phyloP scores from a whole-genome alignment of 2,113 vertebrate species.

The Parus major region DNA sequence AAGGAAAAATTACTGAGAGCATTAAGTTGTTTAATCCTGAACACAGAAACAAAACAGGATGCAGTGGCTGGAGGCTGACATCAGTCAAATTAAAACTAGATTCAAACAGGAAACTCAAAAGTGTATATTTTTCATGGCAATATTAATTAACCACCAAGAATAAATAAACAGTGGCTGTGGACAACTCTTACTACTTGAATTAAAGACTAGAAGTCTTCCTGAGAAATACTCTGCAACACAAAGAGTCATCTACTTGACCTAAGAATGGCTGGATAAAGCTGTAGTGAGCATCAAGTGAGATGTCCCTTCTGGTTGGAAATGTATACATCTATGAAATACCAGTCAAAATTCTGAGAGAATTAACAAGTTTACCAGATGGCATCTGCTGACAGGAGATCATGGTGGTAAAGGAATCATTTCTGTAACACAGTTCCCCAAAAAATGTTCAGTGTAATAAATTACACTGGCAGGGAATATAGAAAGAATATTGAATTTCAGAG shows the following conservation, averaged over 20 bases:
- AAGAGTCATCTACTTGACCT: too few relatives aligned
- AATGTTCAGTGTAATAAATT: background rate
- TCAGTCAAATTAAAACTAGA: background rate
- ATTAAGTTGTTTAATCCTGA: background rate
- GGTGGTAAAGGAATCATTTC: background rate
- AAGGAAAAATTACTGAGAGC: background rate
- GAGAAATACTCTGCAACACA: background rate
- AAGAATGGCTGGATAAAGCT: background rate
- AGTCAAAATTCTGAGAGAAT: background rate
- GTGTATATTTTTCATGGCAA: background rate
- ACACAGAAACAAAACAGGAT: background rate
- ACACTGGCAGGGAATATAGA: background rate
- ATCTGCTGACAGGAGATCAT: background rate
- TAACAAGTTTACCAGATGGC: background rate
- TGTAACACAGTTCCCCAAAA: background rate
- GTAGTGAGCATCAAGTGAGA: fast-evolving
- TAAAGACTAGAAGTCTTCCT: background rate
- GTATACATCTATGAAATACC: background rate
- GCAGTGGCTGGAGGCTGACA: background rate
- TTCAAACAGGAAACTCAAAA: background rate
- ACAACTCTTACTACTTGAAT: background rate
- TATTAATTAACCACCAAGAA: background rate
- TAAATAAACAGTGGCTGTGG: background rate
- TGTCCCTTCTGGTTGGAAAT: background rate
- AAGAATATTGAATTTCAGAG: background rate